phyloP scores from a whole-genome alignment of 2,888 invertebrate species.

The Eubasilissa splendida region DNA sequence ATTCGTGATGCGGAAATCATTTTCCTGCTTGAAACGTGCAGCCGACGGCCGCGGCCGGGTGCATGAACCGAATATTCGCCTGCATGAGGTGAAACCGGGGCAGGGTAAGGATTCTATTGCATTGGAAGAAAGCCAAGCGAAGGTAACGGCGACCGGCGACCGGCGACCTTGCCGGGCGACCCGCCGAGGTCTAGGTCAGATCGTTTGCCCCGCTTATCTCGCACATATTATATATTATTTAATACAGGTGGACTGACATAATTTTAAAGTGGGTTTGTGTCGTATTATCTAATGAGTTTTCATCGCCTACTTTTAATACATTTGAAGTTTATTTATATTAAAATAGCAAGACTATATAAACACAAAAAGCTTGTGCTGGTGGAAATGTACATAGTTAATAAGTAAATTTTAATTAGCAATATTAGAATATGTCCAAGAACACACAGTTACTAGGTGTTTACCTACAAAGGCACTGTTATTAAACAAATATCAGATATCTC shows the following conservation, averaged over 20 bases:
- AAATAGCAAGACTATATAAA: too few relatives aligned
- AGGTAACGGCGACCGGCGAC: conserved; percentile 1
- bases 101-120: neutral
- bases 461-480: too few relatives aligned
- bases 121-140: neutral
- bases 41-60: neutral
- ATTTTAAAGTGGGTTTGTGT: neutral
- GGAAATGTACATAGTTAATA: too few relatives aligned
- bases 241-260: neutral
- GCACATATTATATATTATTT: too few relatives aligned
- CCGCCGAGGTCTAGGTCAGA: neutral
- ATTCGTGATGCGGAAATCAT: neutral
- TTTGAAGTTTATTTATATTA: too few relatives aligned
- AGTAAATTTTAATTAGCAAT: too few relatives aligned
- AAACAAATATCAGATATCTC: too few relatives aligned
- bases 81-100: neutral
- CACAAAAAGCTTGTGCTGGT: too few relatives aligned
- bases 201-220: neutral
- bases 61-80: neutral
- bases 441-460: too few relatives aligned
- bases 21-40: neutral
- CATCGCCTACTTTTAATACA: too few relatives aligned
- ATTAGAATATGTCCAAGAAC: too few relatives aligned
- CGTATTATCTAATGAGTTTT: too few relatives aligned
- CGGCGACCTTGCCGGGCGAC: neutral